Evolutionary conservation across 1,140 invertebrate genomes (phyloP).

Genomic region (Anoplophora glabripennis): DNA sequence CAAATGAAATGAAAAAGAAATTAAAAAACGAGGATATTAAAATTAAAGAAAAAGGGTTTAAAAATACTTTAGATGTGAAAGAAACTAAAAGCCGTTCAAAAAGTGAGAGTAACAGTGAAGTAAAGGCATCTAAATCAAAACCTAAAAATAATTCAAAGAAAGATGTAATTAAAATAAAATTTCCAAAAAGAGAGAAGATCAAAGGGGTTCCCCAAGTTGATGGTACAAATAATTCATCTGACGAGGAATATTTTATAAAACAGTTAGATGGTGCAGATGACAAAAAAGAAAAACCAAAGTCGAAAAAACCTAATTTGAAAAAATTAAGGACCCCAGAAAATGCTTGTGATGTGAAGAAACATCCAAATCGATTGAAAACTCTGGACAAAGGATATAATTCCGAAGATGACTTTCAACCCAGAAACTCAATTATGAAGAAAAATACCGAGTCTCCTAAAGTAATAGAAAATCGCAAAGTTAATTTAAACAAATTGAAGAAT

Average conservation of each 20-base stretch:
- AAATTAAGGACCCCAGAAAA: background rate
- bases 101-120: background rate
- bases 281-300: slow-evolving; percentile 1
- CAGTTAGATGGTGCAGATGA: background rate
- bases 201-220: slow-evolving; percentile 6
- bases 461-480: too few species aligned
- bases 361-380: slow-evolving; percentile 21
- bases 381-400: slow-evolving; percentile 18
- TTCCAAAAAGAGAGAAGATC: background rate
- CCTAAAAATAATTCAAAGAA: background rate
- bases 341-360: slow-evolving; percentile 16
- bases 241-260: background rate
- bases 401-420: slow-evolving; percentile 24
- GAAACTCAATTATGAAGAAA: background rate
- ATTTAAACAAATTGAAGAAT: too few species aligned
- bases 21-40: background rate
- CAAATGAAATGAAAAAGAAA: too few species aligned
- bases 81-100: slow-evolving; percentile 1
- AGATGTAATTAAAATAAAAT: background rate
- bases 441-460: too few species aligned
- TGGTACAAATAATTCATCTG: background rate
- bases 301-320: slow-evolving; percentile 2
- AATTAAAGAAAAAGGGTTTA: background rate
- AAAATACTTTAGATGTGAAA: background rate
- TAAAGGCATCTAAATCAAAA: background rate